Percentiles rank a stretch among this genome's conserved stretches.
Evolutionary conservation across 2,888 invertebrate genomes (phyloP).

Genomic region (Drosophila heteroneura): DNA sequence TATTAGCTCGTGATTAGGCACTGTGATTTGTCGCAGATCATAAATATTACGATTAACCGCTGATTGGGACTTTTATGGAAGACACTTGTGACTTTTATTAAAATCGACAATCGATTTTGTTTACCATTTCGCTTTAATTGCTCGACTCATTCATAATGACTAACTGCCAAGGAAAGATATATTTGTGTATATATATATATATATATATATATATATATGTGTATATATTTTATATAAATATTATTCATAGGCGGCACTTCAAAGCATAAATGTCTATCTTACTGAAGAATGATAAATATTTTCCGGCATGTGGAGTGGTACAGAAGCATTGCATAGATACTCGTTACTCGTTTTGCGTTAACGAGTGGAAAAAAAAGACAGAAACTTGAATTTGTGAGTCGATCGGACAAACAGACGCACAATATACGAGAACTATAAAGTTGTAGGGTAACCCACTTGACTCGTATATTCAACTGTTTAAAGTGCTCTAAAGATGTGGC

Average conservation of each 20-base stretch:
- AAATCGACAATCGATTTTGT: not conserved
- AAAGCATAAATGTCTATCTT: slow-evolving; percentile 24
- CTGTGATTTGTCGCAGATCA: slow-evolving; percentile 61
- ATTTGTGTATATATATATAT: not conserved
- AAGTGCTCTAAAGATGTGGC: slow-evolving; percentile 11
- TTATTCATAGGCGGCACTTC: not conserved
- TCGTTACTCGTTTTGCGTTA: not conserved
- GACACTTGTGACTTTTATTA: slow-evolving; percentile 27
- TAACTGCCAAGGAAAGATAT: slow-evolving; percentile 18
- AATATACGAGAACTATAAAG: slow-evolving; percentile 37
- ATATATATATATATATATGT: not conserved
- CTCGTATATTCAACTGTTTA: slow-evolving; percentile 25
- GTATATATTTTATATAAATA: not conserved
- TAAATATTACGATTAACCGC: slow-evolving; percentile 54
- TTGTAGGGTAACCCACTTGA: slow-evolving; percentile 64
- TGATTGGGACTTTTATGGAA: slow-evolving; percentile 33
- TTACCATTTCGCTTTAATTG: slow-evolving; percentile 25
- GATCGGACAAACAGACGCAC: slow-evolving; percentile 29
- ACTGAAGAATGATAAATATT: slow-evolving; percentile 32
- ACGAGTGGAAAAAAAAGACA: slow-evolving; percentile 14
- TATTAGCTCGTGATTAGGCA: slow-evolving; percentile 69
- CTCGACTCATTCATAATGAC: slow-evolving; percentile 2
- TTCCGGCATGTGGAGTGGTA: slow-evolving; percentile 4
- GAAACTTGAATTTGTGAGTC: not conserved
- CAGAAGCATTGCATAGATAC: not conserved